Evolutionary conservation across 2,888 invertebrate species (phyloP).

Genomic region (Drosophila mayaguana): DNA sequence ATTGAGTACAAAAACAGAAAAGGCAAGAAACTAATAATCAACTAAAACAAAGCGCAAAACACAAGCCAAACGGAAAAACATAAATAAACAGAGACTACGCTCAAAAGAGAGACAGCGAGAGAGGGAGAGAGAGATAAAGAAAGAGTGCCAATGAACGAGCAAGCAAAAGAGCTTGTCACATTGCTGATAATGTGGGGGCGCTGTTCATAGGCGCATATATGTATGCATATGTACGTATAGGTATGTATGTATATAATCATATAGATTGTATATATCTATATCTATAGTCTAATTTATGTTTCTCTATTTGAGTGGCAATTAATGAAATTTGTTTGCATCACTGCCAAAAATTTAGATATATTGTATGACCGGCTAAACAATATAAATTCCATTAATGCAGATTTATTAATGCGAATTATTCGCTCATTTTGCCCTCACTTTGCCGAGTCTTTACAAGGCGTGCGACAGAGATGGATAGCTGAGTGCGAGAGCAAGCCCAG

Average conservation of each 20-base stretch:
- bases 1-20: constrained; percentile 37
- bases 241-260: neutral
- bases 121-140: constrained; percentile 1
- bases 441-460: neutral
- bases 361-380: constrained; percentile 33
- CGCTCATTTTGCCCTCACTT: constrained; percentile 2
- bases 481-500: constrained; percentile 47
- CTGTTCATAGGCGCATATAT: constrained; percentile 15
- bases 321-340: constrained; percentile 59
- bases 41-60: constrained; percentile 48
- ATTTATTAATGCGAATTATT: constrained; percentile 48
- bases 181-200: constrained; percentile 50
- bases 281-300: constrained; percentile 19
- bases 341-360: constrained; percentile 56
- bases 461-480: constrained; percentile 10
- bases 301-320: constrained; percentile 40
- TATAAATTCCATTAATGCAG: constrained; percentile 56
- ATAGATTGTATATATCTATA: neutral
- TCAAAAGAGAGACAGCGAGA: constrained; percentile 5
- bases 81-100: constrained; percentile 56
- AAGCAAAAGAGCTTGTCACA: constrained; percentile 28
- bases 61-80: constrained; percentile 52
- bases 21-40: constrained; percentile 38
- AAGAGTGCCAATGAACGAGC: constrained; percentile 4
- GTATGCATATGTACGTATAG: neutral